Conservation (phyloP, 2,113 vertebrate species). For the Anolis carolinensis region DNA sequence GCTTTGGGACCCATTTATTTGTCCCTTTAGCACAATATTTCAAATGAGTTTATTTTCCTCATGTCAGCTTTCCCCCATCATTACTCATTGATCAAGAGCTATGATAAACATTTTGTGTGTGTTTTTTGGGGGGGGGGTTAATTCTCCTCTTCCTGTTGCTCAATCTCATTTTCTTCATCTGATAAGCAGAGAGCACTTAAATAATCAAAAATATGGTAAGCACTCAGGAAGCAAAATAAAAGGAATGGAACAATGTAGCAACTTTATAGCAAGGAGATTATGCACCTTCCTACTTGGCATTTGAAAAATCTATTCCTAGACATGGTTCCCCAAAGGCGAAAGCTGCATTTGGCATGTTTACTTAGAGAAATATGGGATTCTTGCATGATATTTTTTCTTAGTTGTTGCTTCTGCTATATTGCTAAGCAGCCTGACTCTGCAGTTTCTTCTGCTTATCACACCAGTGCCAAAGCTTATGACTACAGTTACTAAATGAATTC, state of each 20-base stretch:
- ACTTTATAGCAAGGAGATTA: slow-evolving; percentile 33
- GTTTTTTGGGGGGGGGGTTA: not conserved
- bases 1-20: too few relatives aligned
- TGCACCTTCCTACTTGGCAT: not conserved
- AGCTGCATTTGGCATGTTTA: slow-evolving; percentile 41
- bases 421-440: slow-evolving; percentile 14
- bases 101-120: not conserved
- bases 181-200: slow-evolving; percentile 11
- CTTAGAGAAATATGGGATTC: not conserved
- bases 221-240: slow-evolving; percentile 10
- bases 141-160: not conserved
- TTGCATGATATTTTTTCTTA: slow-evolving; percentile 6
- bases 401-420: slow-evolving; percentile 11
- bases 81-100: slow-evolving; percentile 9
- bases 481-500: not conserved
- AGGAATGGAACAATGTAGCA: slow-evolving; percentile 22
- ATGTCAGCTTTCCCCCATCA: slow-evolving; percentile 17
- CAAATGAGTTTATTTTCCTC: too few relatives aligned
- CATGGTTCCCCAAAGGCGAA: not conserved
- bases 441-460: not conserved
- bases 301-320: slow-evolving; percentile 29
- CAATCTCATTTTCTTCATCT: not conserved
- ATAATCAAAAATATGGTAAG: slow-evolving; percentile 36
- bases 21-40: too few relatives aligned
- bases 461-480: not conserved